phyloP scores from a whole-genome alignment of 2,888 invertebrate genomes.

The Bruchidius siliquastri region DNA sequence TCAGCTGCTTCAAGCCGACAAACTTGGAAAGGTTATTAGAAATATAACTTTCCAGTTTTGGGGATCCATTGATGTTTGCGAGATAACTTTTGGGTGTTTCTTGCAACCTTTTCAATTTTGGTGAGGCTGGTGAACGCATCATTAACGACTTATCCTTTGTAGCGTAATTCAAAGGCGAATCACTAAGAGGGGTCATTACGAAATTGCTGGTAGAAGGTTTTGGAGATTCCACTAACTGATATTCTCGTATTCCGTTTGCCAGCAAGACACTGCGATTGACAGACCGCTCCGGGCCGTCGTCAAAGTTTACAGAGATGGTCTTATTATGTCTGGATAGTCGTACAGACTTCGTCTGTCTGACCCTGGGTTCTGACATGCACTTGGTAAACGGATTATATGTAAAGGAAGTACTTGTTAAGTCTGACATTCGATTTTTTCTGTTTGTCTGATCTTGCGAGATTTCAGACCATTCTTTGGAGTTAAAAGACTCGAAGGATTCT shows the following conservation, averaged over 20 bases:
- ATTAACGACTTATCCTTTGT: background rate
- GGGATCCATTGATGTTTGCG: background rate
- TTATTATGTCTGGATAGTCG: background rate
- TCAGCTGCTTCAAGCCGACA: background rate
- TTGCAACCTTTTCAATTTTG: background rate
- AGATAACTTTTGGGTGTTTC: background rate
- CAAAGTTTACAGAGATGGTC: background rate
- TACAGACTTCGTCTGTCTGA: background rate
- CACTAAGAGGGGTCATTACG: background rate
- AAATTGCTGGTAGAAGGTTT: background rate
- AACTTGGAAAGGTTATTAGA: background rate
- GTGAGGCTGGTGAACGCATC: background rate
- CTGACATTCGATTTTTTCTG: background rate
- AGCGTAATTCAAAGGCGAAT: background rate
- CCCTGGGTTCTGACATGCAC: background rate
- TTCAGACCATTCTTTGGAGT: slow-evolving; percentile 5
- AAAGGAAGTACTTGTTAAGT: background rate
- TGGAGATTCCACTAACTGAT: background rate
- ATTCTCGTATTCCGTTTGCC: background rate
- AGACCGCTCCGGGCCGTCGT: background rate
- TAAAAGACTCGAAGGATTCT: slow-evolving; percentile 7
- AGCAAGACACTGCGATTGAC: background rate
- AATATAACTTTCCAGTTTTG: background rate
- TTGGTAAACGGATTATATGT: background rate
- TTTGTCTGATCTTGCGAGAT: background rate